Evolutionary conservation across 1,140 invertebrate genomes (phyloP).

Genomic region (Oscheius sp.): DNA sequence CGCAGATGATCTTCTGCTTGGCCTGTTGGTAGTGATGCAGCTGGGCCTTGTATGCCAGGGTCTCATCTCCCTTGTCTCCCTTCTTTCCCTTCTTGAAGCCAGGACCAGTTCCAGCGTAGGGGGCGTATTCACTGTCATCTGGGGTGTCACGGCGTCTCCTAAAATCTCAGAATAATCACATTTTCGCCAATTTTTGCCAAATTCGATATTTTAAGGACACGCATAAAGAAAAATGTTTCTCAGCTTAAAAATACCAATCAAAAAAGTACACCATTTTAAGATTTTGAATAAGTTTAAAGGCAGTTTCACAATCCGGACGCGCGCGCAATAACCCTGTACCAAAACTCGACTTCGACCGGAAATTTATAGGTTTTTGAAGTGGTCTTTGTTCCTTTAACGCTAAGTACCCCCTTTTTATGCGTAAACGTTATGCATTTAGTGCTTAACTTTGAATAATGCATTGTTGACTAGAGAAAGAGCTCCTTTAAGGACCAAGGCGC

Average conservation of each 20-base stretch:
- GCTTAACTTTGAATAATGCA: no score
- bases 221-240: background rate
- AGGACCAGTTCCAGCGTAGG: slow-evolving; percentile 37
- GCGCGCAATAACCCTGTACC: no score
- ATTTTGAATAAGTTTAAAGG: no score
- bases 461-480: no score
- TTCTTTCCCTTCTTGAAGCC: slow-evolving; percentile 33
- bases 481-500: no score
- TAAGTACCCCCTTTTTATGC: no score
- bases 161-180: slow-evolving; percentile 2
- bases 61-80: slow-evolving; percentile 51
- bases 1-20: slow-evolving; percentile 59
- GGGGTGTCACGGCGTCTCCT: slow-evolving; percentile 24
- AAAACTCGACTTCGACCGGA: no score
- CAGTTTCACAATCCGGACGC: no score
- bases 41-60: slow-evolving; percentile 57
- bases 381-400: background rate
- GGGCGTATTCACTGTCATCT: slow-evolving; percentile 37
- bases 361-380: slow-evolving; percentile 46
- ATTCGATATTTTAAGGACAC: background rate
- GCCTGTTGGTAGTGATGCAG: slow-evolving; percentile 59
- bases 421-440: no score
- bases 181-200: background rate
- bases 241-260: slow-evolving; percentile 2
- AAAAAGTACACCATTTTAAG: slow-evolving; percentile 22